Evolutionary conservation across 37 sponge, comb jelly and placozoan genomes (phyloP).

Genomic region (Halisarca cf. caerulea): DNA sequence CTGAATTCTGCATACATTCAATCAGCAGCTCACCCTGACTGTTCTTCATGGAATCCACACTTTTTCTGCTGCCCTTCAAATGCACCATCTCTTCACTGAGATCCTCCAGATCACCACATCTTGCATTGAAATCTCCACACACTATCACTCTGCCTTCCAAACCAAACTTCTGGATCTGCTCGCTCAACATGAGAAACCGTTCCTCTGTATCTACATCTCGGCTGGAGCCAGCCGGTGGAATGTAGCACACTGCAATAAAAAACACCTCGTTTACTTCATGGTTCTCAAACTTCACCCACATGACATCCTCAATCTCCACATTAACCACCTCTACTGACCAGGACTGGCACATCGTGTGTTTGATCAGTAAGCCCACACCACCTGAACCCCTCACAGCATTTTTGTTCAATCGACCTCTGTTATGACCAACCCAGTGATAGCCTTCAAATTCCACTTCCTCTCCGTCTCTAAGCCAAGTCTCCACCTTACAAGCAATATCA

Average conservation of each 20-base stretch:
- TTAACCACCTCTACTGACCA: constrained; percentile 28
- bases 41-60: constrained; percentile 29
- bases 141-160: constrained; percentile 27
- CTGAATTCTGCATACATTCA: constrained; percentile 19
- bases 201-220: constrained; percentile 26
- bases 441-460: constrained; percentile 20
- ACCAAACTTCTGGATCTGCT: constrained; percentile 21
- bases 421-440: constrained; percentile 19
- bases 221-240: constrained; percentile 31
- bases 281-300: constrained; percentile 20
- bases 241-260: constrained; percentile 26
- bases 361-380: constrained; percentile 22
- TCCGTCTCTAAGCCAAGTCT: constrained; percentile 25
- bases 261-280: constrained; percentile 1
- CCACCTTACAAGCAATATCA: constrained; percentile 7
- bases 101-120: constrained; percentile 6
- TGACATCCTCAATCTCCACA: constrained; percentile 20
- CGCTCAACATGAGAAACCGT: constrained; percentile 12
- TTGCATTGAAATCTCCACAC: constrained; percentile 32
- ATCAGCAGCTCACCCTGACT: constrained; percentile 18
- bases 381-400: constrained; percentile 28
- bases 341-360: constrained; percentile 25
- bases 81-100: constrained; percentile 5
- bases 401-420: constrained; percentile 8
- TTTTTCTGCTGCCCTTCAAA: neutral